Percentiles rank a stretch among this genome's conserved stretches.
Conservation (phyloP, 2,888 invertebrate genomes). For the Leptopilina drosophilae region DNA sequence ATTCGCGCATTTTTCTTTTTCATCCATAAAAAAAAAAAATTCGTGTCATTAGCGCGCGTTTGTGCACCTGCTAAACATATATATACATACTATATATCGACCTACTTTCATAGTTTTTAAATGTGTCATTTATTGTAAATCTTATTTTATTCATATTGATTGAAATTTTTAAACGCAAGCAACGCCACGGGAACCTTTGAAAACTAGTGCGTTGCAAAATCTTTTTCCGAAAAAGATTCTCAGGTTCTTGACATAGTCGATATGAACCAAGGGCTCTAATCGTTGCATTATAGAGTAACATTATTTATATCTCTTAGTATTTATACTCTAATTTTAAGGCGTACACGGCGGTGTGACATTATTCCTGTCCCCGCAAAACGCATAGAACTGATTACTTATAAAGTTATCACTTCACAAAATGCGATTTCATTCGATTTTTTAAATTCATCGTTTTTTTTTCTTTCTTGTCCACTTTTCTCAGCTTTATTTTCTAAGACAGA, state of each 20-base stretch:
- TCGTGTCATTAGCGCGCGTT: conserved; percentile 39
- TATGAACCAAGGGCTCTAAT: conserved; percentile 13
- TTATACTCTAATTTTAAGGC: conserved; percentile 38
- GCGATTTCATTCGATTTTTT: conserved; percentile 30
- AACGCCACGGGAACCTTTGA: not conserved
- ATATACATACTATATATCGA: conserved; percentile 28
- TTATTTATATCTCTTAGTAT: conserved; percentile 24
- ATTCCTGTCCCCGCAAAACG: conserved; percentile 32
- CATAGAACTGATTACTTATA: conserved; percentile 44
- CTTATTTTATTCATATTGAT: conserved; percentile 13
- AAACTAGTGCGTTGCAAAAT: no score
- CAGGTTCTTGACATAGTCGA: not conserved
- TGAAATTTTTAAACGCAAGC: conserved; percentile 1
- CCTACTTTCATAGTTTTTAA: conserved; percentile 53
- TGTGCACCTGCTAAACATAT: conserved; percentile 47
- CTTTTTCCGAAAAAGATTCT: not conserved
- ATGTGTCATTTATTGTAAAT: conserved; percentile 46
- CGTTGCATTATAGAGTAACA: conserved; percentile 14
- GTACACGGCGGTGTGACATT: conserved; percentile 31
- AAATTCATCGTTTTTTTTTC: conserved; percentile 13
- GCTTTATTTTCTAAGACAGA: no score
- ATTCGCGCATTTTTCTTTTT: no score
- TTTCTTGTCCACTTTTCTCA: conserved; percentile 14
- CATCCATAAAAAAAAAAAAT: no score
- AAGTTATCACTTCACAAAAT: conserved; percentile 32